These are phyloP conservation scores for Psettodes erumei DNA, from an alignment of 2,113 vertebrate species.

Conservation along the genomic window DNA sequence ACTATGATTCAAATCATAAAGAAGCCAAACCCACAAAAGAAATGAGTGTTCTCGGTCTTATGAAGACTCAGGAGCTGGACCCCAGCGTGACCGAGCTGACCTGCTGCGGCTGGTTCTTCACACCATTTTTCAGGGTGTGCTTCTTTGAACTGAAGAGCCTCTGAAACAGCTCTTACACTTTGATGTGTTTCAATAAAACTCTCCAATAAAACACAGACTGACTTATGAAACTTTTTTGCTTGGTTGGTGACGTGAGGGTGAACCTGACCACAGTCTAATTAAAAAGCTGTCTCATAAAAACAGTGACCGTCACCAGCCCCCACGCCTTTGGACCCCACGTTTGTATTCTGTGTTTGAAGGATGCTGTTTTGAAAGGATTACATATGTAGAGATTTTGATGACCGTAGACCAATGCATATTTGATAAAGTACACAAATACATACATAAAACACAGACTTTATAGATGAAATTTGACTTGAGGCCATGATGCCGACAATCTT, in stretches of 20 bases:
- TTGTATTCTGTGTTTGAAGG: too few relatives aligned
- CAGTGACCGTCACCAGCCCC: neutral
- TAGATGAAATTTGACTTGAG: too few relatives aligned
- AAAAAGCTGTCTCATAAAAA: neutral
- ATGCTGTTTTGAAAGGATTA: too few relatives aligned
- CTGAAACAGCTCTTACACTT: neutral
- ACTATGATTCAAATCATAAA: neutral
- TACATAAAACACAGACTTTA: too few relatives aligned
- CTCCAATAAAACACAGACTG: slow-evolving; percentile 16
- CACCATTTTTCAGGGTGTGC: neutral
- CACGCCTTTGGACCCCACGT: neutral
- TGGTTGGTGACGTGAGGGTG: neutral
- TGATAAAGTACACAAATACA: too few relatives aligned
- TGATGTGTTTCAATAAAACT: slow-evolving; percentile 20
- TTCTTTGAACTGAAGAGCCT: neutral
- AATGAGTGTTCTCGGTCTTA: neutral
- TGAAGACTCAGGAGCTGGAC: neutral
- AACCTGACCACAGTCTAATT: neutral
- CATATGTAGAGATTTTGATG: too few relatives aligned
- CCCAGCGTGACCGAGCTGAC: neutral
- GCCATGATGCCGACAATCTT: too few relatives aligned
- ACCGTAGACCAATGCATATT: too few relatives aligned
- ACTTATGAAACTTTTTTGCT: neutral
- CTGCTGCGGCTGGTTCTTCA: too few relatives aligned
- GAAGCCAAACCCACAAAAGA: neutral